These are phyloP conservation scores for Linepithema humile DNA, from an alignment of 1,140 invertebrate species.

Conservation along the genomic window DNA sequence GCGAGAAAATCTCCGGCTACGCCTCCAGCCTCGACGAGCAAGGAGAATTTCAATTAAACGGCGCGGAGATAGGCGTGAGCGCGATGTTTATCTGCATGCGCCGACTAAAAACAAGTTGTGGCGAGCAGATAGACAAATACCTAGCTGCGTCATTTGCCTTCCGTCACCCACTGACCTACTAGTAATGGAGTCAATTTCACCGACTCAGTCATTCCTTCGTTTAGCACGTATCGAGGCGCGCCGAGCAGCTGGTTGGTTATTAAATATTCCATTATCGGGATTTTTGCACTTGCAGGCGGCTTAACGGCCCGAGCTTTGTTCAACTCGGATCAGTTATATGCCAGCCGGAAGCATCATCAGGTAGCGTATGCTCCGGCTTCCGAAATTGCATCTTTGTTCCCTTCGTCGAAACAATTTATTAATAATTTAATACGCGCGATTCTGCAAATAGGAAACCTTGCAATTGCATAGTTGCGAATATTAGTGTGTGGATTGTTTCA, in stretches of 20 bases:
- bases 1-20: slow-evolving; percentile 25
- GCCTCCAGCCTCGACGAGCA: neutral
- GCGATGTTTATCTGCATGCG: slow-evolving; percentile 21
- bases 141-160: slow-evolving; percentile 49
- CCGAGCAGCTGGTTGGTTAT: slow-evolving; percentile 30
- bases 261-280: slow-evolving; percentile 56
- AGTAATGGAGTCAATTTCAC: slow-evolving; percentile 76
- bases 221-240: slow-evolving; percentile 13
- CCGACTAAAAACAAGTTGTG: slow-evolving; percentile 13
- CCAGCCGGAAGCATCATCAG: neutral
- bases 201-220: slow-evolving; percentile 50
- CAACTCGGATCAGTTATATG: neutral
- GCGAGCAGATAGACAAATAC: slow-evolving; percentile 31
- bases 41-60: slow-evolving; percentile 52
- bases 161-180: slow-evolving; percentile 77
- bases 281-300: slow-evolving; percentile 23
- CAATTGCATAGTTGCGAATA: neutral
- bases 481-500: neutral
- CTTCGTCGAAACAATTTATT: neutral
- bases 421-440: slow-evolving; percentile 14
- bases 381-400: slow-evolving; percentile 30
- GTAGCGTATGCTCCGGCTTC: neutral
- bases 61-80: neutral
- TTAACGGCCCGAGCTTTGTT: slow-evolving; percentile 30
- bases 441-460: neutral